These are phyloP conservation scores for Danio jaintianensis DNA, from an alignment of 2,797 vertebrate genomes.

Conservation along the genomic window DNA sequence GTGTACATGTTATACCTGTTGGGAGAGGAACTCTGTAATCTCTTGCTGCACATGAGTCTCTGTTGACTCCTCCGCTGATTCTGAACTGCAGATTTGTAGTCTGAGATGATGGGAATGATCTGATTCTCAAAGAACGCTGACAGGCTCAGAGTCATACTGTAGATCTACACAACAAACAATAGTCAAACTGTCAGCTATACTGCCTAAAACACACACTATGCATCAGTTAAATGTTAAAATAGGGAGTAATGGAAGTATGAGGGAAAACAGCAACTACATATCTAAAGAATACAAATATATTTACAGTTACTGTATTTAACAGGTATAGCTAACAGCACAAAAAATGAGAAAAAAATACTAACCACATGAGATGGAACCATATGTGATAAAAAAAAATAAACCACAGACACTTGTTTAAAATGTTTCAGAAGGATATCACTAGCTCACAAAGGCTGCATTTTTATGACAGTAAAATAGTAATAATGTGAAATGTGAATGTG, in stretches of 20 bases:
- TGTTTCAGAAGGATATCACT: too few relatives aligned
- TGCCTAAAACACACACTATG: neutral
- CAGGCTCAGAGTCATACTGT: conserved; percentile 94
- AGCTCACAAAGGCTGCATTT: neutral
- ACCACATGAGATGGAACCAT: too few relatives aligned
- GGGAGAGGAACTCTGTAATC: conserved; percentile 67
- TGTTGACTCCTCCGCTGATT: conserved; percentile 85
- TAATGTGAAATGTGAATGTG: neutral
- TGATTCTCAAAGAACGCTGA: conserved; percentile 95
- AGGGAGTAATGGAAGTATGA: neutral
- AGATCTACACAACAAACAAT: conserved; percentile 82
- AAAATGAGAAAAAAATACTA: neutral
- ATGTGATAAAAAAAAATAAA: too few relatives aligned
- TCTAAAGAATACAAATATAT: neutral
- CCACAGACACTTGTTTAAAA: too few relatives aligned
- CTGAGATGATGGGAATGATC: conserved; percentile 92
- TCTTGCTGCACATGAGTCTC: conserved; percentile 84
- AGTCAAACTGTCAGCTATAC: neutral
- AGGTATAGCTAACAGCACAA: neutral
- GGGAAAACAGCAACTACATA: neutral
- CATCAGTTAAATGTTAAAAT: neutral
- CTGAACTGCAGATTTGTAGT: conserved; percentile 92
- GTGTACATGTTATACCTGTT: conserved; percentile 43
- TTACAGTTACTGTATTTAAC: neutral
- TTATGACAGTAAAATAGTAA: neutral